phyloP scores from a whole-genome alignment of 2,888 invertebrate species.

The Drosophila melanosoma region DNA sequence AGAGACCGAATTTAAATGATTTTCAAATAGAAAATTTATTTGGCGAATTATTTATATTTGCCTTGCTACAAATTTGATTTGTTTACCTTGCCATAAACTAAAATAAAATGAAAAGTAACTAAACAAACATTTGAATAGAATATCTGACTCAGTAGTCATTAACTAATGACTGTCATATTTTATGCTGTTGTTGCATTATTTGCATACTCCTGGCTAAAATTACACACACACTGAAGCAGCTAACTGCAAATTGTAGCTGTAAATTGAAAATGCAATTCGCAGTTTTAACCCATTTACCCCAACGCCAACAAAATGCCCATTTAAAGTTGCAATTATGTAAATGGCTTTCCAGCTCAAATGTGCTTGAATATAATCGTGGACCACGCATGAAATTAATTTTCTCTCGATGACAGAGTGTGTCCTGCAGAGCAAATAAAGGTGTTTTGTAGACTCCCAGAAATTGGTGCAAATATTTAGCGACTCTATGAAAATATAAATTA shows the following conservation, averaged over 20 bases:
- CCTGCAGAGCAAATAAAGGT: constrained; percentile 16
- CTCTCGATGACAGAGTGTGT: constrained; percentile 15
- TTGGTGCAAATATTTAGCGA: neutral
- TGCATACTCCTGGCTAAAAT: constrained; percentile 8
- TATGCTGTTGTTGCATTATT: constrained; percentile 1
- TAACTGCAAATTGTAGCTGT: constrained; percentile 51
- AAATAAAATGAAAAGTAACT: constrained; percentile 7
- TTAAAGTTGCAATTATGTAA: constrained; percentile 60
- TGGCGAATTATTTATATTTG: constrained; percentile 29
- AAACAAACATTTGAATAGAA: neutral
- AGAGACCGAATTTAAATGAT: neutral
- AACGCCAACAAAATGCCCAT: constrained; percentile 26
- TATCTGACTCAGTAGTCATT: neutral
- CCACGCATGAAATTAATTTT: constrained; percentile 14
- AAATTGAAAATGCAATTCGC: constrained; percentile 55
- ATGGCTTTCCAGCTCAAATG: constrained; percentile 42
- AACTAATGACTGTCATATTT: constrained; percentile 1
- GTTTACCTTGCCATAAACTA: neutral
- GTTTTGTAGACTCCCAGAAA: neutral
- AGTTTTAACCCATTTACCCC: constrained; percentile 40
- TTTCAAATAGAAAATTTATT: constrained; percentile 18
- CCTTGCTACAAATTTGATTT: constrained; percentile 17
- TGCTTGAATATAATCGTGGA: constrained; percentile 9
- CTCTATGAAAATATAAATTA: constrained; percentile 4
- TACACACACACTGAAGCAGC: constrained; percentile 3